Base-by-base conservation (phyloP, 2,888 invertebrate species). In the Drosophila lutescens region DNA sequence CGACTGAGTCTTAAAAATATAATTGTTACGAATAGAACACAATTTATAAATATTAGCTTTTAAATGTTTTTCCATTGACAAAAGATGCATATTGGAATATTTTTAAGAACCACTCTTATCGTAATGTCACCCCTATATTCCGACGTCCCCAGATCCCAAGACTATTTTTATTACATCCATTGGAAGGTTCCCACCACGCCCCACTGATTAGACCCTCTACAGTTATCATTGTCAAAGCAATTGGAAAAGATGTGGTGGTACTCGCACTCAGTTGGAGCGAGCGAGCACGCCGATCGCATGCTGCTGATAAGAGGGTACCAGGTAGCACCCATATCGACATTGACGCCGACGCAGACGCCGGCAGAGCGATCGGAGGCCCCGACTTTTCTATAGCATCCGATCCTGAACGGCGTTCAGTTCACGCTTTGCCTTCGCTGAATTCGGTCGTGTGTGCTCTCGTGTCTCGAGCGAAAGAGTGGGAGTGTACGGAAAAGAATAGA, bases 351-450 rank as follows among this genome's bases (percentile, higher is more conserved):
- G 71, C 34, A 61, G 79, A 68, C 74, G 65, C 54, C 63, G 62
- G 55, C 71, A 41, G 58, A 59, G 58, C 58, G 57, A 56, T 59
- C 55, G 40, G 30, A 32, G 54, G 58, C 58, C 58, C 0, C 32
- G 40, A 47, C 69, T 67, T 77, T 86, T 79, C 83, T 73, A 82
- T 73, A 75, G 73, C 83, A 74, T 71, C 69, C 74, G 76, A 83
- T 84, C 84, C 88, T 86, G 74, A 73, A 66, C 71, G 74, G 76
- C 65, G 71, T 75, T 88, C 78, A 84, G 81, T 84, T 78, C 70
- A 55, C 87, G 85, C 73, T 86, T 74, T 74, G 81, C 76, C 89
- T 65, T 84, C 81, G 84, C 77, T 75, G 76, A 84, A 76, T 77
- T 74, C 87, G 85, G 85, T 88, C 84, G 87, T 78, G 50, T 74